A percentile compares a stretch with the other conserved stretches of the same genome.
These are phyloP conservation scores for Tragelaphus scriptus DNA, from an alignment of 2,113 vertebrate genomes.

Conservation along the genomic window DNA sequence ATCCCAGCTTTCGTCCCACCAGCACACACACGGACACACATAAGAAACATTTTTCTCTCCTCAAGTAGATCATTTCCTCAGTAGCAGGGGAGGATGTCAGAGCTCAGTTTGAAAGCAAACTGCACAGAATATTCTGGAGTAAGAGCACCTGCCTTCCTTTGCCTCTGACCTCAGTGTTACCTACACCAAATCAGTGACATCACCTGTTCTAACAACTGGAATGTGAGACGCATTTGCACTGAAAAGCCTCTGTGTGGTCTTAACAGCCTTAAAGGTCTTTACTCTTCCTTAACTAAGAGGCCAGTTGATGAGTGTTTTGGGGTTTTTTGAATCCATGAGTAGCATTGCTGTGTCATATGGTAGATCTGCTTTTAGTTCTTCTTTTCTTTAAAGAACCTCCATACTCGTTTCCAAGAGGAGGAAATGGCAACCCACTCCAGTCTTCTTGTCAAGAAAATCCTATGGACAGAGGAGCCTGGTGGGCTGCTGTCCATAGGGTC, in stretches of 20 bases:
- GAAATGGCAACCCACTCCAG: neutral
- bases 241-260: neutral
- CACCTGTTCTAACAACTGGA: fast-evolving
- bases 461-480: neutral
- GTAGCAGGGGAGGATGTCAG: slow-evolving; percentile 48
- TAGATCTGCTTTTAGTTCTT: neutral
- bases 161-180: neutral
- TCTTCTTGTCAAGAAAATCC: neutral
- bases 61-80: slow-evolving; percentile 66
- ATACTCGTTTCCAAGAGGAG: neutral
- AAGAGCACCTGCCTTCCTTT: slow-evolving; percentile 33
- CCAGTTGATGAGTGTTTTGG: neutral
- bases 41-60: slow-evolving; percentile 62
- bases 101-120: slow-evolving; percentile 68
- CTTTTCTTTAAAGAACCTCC: neutral
- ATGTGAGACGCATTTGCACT: fast-evolving
- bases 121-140: slow-evolving; percentile 44
- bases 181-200: fast-evolving
- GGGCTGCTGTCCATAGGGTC: neutral
- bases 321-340: neutral
- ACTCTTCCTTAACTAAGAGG: neutral
- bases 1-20: slow-evolving; percentile 65
- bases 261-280: neutral
- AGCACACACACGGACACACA: slow-evolving; percentile 68
- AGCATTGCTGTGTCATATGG: neutral